Evolutionary conservation across 2,113 vertebrate species (phyloP), one percentile per base, ranked within the genome.

Genomic region (Zapus hudsonius): DNA sequence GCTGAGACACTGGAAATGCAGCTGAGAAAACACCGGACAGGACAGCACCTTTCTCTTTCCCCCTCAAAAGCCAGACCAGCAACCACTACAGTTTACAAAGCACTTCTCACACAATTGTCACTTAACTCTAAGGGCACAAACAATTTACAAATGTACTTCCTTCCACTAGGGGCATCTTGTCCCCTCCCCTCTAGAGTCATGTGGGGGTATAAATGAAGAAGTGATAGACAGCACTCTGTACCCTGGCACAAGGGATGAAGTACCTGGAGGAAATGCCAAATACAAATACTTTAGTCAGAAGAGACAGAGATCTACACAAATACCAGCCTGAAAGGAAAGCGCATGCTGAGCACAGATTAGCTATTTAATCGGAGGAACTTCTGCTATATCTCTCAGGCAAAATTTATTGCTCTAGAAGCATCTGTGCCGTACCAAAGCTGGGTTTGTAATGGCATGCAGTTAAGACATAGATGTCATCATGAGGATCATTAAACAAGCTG

Each of bases 331-430:
- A 89, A 91, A 93, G 89, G 67, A 87, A 89, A 91, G 87, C 72
- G 82, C 7, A 55, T 81, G 80, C 86, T 42, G 67, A 33, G 72
- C 78, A 42, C 66, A 83, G 91, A 95, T 87, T 40, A 94, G 89
- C 93, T 66, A 74, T 81, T 92, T 90, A 74, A 76, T 94, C 74
- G 87, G 74, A 93, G 75, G 59, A 83, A 42, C 91, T 79, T 52
- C 84, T 64, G 47, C 2, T n/a, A 55, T 19, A 93, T 80, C 93
- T 89, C 84, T 96, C 84, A 40, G 1, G 9, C 75, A 92, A 36
- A 78, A 96, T 73, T 96, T 91, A 95, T 61, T 94, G 89, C 86
- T 88, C 79, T 33, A 19, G 66, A 40, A 85, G 92, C 78, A 90
- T 81, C 78, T 67, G 74, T 0, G 16, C 42, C 40, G 85, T 25